Base-by-base conservation (phyloP, 1,140 invertebrate genomes). In the Sogatella furcifera region DNA sequence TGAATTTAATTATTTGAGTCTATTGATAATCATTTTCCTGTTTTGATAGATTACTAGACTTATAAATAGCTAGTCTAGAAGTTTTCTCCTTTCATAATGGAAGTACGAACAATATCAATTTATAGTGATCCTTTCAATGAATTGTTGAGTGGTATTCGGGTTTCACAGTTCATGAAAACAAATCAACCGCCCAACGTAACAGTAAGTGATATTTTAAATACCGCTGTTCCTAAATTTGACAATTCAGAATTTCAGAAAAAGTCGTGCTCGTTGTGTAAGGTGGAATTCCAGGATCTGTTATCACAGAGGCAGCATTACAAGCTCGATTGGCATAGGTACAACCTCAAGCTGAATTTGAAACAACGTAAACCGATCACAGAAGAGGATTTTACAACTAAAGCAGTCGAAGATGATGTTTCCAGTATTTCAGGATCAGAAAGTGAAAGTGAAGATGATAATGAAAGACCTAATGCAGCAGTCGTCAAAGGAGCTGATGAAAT, bases 321-420 rank as follows among this genome's bases (percentile, higher is more conserved):
- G 76, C 84, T 85, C 1, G 92, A 95, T 71, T 97, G 93, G 93
- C 94, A 97, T 73, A 81, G 92, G 41, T 98, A 98, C 70, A 98
- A 98, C 77, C 80, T 97, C 43, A 98, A 97, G 72, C 78, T 95
- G 62, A 95, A 95, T 78, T 85, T 97, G 10, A 89, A 85, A 1
- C 83, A 89, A 49, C 75, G 96, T 59, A 85, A 88, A 14, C 85
- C 92, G 4, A 82, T 97, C 0, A 85, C 86, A 0, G 78, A 82
- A 2, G 90, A 95, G 69, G 86, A 89, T 62, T 97, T 95, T 74
- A 64, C 79, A 81, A 24, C 21, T 49, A 49, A 49, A 38, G 34
- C 34, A 49, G 8, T 8, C 10, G 8, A 65, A 84, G 84, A 83
- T 72, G 84, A 87, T 69, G 76, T 86, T 44, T 89, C 86, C 3